Conservation (phyloP, 2,797 vertebrate genomes). For the Tangara arthus region DNA sequence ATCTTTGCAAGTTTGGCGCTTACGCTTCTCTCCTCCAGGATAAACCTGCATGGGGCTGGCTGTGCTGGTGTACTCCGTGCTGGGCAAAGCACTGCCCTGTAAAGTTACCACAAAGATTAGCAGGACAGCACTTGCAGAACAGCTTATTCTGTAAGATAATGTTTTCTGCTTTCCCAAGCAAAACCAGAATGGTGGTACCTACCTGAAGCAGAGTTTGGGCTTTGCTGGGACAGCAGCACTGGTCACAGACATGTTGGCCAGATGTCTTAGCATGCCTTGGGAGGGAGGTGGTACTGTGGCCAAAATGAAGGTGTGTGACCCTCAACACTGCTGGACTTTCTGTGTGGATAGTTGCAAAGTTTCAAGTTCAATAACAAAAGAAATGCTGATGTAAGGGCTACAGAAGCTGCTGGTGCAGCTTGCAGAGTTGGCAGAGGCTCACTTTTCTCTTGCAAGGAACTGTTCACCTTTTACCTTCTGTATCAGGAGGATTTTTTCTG, state of each 20-base stretch:
- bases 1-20: neutral
- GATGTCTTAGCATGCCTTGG: neutral
- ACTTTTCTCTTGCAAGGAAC: neutral
- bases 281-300: neutral
- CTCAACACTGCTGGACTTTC: neutral
- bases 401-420: neutral
- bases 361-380: neutral
- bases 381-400: neutral
- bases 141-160: neutral
- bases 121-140: neutral
- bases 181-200: neutral
- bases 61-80: neutral
- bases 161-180: neutral
- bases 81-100: neutral
- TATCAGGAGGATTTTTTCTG: neutral
- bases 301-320: neutral
- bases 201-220: neutral
- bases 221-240: neutral
- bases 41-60: neutral
- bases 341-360: neutral
- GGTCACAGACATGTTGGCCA: neutral
- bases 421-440: neutral
- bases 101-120: neutral
- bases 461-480: neutral
- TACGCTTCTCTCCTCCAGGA: neutral